A percentile compares a stretch with the other conserved stretches of the same genome.
Evolutionary conservation across 2,888 invertebrate genomes (phyloP).

Genomic region (Actias luna): DNA sequence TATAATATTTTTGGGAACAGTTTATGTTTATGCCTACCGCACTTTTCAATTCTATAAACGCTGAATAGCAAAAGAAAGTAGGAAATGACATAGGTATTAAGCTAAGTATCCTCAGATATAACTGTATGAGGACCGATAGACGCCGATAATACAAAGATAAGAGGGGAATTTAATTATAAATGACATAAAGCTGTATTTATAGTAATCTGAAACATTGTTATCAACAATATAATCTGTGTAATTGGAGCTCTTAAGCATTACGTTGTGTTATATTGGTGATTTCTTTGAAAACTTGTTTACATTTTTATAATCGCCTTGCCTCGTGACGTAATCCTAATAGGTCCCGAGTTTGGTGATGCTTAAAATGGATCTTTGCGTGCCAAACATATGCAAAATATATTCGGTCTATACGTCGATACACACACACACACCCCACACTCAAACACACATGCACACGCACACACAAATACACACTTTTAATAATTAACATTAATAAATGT

Average conservation of each 20-base stretch:
- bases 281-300: conserved; percentile 2
- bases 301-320: conserved; percentile 1
- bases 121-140: not conserved
- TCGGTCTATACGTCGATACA: too few species aligned
- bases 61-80: not conserved
- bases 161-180: conserved; percentile 8
- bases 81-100: not conserved
- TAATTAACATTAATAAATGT: too few species aligned
- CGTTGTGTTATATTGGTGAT: not conserved
- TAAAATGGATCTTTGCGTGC: not conserved
- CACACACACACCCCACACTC: too few species aligned
- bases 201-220: conserved; percentile 9
- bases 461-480: too few species aligned
- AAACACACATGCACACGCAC: too few species aligned
- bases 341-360: not conserved
- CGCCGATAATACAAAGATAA: not conserved
- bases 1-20: too few species aligned
- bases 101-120: not conserved
- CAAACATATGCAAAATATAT: too few species aligned
- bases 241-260: conserved; percentile 4
- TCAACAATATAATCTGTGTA: conserved; percentile 8
- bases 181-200: conserved; percentile 11
- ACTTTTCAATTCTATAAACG: too few species aligned
- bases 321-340: not conserved
- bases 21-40: too few species aligned